Evolutionary conservation across 2,797 vertebrate species (phyloP).

Genomic region (Rhabdomys pumilio): DNA sequence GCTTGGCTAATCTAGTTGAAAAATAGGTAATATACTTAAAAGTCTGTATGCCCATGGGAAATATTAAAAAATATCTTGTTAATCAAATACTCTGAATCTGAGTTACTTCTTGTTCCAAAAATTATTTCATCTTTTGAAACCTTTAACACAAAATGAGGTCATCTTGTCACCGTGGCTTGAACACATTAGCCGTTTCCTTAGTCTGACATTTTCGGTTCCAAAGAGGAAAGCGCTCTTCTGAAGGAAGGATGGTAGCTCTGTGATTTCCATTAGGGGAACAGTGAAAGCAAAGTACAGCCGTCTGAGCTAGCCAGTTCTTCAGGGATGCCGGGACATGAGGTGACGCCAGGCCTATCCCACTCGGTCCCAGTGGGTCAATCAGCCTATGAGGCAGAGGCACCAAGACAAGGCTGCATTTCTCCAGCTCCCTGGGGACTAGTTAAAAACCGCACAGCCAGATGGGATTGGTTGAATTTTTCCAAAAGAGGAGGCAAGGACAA

Average conservation of each 20-base stretch:
- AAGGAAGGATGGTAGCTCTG: slow-evolving; percentile 65
- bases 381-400: neutral
- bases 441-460: neutral
- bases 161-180: slow-evolving; percentile 51
- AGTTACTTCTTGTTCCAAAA: slow-evolving; percentile 63
- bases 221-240: slow-evolving; percentile 70
- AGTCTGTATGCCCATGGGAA: slow-evolving; percentile 55
- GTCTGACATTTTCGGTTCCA: slow-evolving; percentile 54
- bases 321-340: slow-evolving; percentile 19
- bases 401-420: neutral
- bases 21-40: slow-evolving; percentile 63
- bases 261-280: slow-evolving; percentile 72
- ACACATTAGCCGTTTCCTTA: slow-evolving; percentile 72
- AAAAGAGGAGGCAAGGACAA: slow-evolving; percentile 47
- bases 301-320: neutral
- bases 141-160: slow-evolving; percentile 68
- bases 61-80: slow-evolving; percentile 71
- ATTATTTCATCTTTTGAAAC: slow-evolving; percentile 74
- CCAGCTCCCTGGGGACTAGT: neutral
- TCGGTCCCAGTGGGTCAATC: neutral
- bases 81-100: slow-evolving; percentile 69
- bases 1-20: slow-evolving; percentile 53
- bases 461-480: slow-evolving; percentile 54
- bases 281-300: slow-evolving; percentile 38
- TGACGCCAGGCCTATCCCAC: neutral